phyloP scores from a whole-genome alignment of 2,888 invertebrate genomes.

The Pseudococcus jackbeardsleyi region DNA sequence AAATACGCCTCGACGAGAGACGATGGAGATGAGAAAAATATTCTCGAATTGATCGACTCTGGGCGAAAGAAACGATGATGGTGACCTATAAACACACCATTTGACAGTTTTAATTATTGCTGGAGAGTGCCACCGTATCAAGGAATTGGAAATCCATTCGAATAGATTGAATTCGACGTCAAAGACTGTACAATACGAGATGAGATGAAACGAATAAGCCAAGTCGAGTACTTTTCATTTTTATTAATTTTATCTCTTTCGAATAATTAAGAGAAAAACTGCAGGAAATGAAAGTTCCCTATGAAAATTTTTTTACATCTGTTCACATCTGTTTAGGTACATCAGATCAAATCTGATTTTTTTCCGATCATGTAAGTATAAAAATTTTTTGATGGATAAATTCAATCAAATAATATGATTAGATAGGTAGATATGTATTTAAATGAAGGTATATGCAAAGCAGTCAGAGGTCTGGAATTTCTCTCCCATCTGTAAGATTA shows the following conservation, averaged over 20 bases:
- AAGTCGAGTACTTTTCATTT: background rate
- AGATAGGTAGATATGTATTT: too few relatives aligned
- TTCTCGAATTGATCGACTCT: background rate
- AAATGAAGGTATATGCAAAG: too few relatives aligned
- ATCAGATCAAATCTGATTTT: too few relatives aligned
- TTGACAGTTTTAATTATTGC: slow-evolving; percentile 35
- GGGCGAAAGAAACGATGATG: background rate
- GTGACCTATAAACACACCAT: background rate
- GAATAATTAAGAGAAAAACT: background rate
- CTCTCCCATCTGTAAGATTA: too few relatives aligned
- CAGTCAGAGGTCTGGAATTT: too few relatives aligned
- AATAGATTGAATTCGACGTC: background rate
- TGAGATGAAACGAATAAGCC: background rate
- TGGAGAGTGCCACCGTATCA: background rate
- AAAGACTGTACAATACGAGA: background rate
- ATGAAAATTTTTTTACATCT: too few relatives aligned
- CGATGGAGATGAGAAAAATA: background rate
- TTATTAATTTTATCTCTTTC: background rate
- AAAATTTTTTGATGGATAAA: too few relatives aligned
- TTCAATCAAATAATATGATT: too few relatives aligned
- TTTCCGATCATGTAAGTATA: too few relatives aligned
- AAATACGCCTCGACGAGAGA: background rate
- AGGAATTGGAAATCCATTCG: background rate
- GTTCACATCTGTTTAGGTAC: too few relatives aligned
- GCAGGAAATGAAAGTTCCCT: too few relatives aligned